Conservation (phyloP, 2,113 vertebrate genomes). For the Sakesphorus luctuosus region DNA sequence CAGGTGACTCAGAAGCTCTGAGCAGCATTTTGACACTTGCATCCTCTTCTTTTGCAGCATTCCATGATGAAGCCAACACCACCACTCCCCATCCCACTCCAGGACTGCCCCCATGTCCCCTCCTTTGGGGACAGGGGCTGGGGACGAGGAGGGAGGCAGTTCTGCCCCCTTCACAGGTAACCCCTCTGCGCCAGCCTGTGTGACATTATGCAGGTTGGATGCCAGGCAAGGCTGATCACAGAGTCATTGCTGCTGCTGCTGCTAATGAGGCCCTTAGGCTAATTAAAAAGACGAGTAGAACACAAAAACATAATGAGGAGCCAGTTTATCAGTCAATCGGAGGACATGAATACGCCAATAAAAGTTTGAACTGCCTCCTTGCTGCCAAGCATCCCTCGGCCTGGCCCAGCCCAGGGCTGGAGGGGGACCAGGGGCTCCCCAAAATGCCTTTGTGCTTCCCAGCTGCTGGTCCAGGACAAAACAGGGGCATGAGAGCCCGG, state of each 20-base stretch:
- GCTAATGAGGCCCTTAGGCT: slow-evolving; percentile 74
- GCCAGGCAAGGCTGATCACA: slow-evolving; percentile 69
- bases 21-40: background rate
- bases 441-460: background rate
- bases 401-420: background rate
- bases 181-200: background rate
- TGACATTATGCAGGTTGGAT: slow-evolving; percentile 8
- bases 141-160: background rate
- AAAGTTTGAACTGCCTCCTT: slow-evolving; percentile 38
- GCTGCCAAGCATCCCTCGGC: background rate
- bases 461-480: background rate
- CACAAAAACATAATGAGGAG: slow-evolving; percentile 68
- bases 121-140: accelerated
- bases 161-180: slow-evolving; percentile 8
- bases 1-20: no score
- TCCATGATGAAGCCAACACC: accelerated
- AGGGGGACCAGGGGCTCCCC: background rate
- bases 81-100: accelerated
- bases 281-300: slow-evolving; percentile 73
- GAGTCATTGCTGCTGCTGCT: slow-evolving; percentile 37
- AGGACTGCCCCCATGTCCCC: accelerated
- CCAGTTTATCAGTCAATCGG: slow-evolving; percentile 69
- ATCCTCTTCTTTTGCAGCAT: background rate
- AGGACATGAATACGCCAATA: slow-evolving; percentile 53
- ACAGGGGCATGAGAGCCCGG: accelerated